Evolutionary conservation across 2,888 invertebrate species (phyloP).

Genomic region (Pyrgus malvae): DNA sequence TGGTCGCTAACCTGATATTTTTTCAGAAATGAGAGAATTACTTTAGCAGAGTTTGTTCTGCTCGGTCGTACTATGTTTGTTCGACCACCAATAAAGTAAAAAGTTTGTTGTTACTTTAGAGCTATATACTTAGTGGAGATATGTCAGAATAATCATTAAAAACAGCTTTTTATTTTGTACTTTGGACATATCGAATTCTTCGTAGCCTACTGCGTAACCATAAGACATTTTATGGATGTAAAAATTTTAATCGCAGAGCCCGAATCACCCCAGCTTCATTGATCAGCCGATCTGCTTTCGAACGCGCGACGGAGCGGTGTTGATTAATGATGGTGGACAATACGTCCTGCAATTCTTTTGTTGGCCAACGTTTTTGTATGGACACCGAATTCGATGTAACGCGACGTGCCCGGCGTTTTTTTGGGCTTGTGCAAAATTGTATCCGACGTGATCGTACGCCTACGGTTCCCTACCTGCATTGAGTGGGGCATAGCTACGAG

Average conservation of each 20-base stretch:
- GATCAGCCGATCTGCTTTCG: conserved; percentile 70
- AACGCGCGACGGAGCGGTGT: conserved; percentile 69
- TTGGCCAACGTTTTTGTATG: conserved; percentile 72
- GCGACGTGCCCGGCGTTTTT: conserved; percentile 55
- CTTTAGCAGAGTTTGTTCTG: no score
- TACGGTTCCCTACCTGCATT: conserved; percentile 12
- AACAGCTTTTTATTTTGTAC: no score
- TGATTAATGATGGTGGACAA: conserved; percentile 79
- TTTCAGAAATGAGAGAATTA: no score
- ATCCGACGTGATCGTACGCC: not conserved
- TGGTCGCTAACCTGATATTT: no score
- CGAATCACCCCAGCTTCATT: conserved; percentile 54
- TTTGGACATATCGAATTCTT: not conserved
- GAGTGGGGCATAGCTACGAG: not conserved
- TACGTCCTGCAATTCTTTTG: conserved; percentile 78
- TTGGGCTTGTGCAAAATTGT: conserved; percentile 40
- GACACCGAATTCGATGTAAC: conserved; percentile 65
- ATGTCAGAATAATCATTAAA: no score
- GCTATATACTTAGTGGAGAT: no score
- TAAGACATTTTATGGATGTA: conserved; percentile 38
- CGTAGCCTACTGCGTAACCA: not conserved
- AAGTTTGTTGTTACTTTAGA: no score
- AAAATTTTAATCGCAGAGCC: conserved; percentile 58
- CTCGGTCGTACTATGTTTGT: no score
- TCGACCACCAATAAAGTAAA: no score